phyloP scores from a whole-genome alignment of 2,888 invertebrate species.

The Drosophila monieri region DNA sequence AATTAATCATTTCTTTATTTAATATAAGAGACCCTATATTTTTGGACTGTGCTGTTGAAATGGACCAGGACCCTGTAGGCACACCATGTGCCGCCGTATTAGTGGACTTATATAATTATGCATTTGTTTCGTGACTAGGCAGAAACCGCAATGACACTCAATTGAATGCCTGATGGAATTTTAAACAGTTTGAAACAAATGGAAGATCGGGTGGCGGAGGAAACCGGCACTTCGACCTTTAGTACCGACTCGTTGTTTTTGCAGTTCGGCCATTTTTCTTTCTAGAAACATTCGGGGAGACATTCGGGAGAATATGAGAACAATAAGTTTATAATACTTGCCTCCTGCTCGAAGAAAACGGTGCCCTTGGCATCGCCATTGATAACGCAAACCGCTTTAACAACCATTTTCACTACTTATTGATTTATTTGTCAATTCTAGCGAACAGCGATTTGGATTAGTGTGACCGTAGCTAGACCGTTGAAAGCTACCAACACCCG shows the following conservation, averaged over 20 bases:
- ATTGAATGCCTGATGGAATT: constrained; percentile 39
- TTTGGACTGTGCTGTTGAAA: not conserved
- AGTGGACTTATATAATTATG: constrained; percentile 63
- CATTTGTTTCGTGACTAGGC: constrained; percentile 56
- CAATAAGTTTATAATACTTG: constrained; percentile 82
- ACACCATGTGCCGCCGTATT: constrained; percentile 20
- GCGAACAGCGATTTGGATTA: not conserved
- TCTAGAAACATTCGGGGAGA: not conserved
- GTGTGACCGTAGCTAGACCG: constrained; percentile 2
- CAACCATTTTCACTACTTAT: constrained; percentile 84
- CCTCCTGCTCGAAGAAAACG: constrained; percentile 91
- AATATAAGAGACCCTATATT: not conserved
- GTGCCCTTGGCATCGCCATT: constrained; percentile 94
- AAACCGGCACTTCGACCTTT: constrained; percentile 69
- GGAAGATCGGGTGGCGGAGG: constrained; percentile 9
- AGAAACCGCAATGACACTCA: constrained; percentile 33
- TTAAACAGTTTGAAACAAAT: constrained; percentile 1
- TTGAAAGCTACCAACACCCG: not conserved
- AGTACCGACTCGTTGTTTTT: constrained; percentile 7
- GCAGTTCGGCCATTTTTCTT: constrained; percentile 30
- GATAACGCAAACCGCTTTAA: constrained; percentile 94
- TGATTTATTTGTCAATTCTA: constrained; percentile 18
- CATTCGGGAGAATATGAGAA: not conserved
- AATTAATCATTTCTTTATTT: not conserved
- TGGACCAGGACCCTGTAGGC: constrained; percentile 3